phyloP scores from a whole-genome alignment of 2,888 invertebrate genomes.

The Heteropelma amictum region DNA sequence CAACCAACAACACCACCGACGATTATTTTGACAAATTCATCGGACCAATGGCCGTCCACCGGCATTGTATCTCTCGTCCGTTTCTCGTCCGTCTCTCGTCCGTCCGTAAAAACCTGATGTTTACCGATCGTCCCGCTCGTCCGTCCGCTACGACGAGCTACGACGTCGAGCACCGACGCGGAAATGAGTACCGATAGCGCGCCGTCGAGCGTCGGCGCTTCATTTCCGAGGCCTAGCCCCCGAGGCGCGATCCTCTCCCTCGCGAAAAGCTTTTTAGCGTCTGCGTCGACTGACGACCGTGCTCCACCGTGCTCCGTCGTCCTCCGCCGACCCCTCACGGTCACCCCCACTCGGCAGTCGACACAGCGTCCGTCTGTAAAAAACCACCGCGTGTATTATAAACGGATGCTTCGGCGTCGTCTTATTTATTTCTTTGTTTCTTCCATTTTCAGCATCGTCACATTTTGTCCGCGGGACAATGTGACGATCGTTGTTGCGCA shows the following conservation, averaged over 20 bases:
- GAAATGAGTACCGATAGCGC: conserved; percentile 41
- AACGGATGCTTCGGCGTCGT: no score
- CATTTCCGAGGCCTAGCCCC: conserved; percentile 5
- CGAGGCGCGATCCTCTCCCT: no score
- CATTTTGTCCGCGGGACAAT: no score
- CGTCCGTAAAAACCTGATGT: no score
- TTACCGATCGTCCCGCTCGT: no score
- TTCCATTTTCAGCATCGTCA: no score
- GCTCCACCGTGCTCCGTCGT: background rate
- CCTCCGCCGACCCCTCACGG: background rate
- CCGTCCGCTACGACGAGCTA: no score
- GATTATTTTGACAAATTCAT: background rate
- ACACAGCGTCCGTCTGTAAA: no score
- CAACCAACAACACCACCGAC: no score
- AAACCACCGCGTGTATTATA: no score
- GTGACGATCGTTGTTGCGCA: no score
- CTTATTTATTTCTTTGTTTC: no score
- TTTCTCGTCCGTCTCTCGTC: background rate
- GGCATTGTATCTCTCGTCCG: conserved; percentile 26
- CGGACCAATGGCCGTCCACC: conserved; percentile 20
- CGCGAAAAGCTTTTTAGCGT: conserved; percentile 44
- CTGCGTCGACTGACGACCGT: conserved; percentile 24
- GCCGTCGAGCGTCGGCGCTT: conserved; percentile 32
- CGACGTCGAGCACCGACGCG: conserved; percentile 34
- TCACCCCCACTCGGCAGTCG: background rate